Base-by-base conservation (phyloP, 2,888 invertebrate genomes). In the Caenorhabditis imperialis region DNA sequence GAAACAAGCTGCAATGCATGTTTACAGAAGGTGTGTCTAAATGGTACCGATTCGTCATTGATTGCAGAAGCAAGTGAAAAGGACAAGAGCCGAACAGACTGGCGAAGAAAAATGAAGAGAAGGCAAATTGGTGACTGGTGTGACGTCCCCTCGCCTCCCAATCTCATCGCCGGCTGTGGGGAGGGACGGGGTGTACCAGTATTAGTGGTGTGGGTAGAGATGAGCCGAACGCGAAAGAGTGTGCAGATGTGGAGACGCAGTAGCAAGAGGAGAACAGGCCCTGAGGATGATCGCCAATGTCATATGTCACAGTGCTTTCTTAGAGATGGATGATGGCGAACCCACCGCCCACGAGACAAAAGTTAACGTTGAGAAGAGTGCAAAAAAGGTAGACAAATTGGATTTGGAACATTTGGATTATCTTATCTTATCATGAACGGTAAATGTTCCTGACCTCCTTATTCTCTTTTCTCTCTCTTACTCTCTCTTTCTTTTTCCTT, bases 221-320 rank as follows among this genome's bases (percentile, higher is more conserved):
- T 50, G 67, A 67, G 67, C 67, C 67, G 47, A 70, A 38, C 33
- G 60, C 10, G 16, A 12, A 33, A 27, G 27, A 51, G n/a, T 6
- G n/a, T 23, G 37, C 48, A 71, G 61, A 50, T 37, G 42, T 27
- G 62, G 70, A 58, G 53, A 50, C 30, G 48, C 50, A 47, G 51
- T 50, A 12, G 4, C 18, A 30, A 30, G 38, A 54, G 58, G 51
- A 57, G 58, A 69, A 60, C 47, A 51, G 44, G 67, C 35, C 27
- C 30, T 30, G 72, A 72, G 63, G 54, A 63, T 72, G 72, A 72
- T 72, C 63, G 48, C 53, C 22, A 72, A 72, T 63, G 72, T 72
- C 72, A 72, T 72, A 72, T 72, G 72, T 63, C 72, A 63, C 53
- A 16, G 58, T 58, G 69, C 60, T 60, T 69, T 51, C 60, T 60